Conservation (phyloP, 2,113 vertebrate genomes). For the Peromyscus polionotus region DNA sequence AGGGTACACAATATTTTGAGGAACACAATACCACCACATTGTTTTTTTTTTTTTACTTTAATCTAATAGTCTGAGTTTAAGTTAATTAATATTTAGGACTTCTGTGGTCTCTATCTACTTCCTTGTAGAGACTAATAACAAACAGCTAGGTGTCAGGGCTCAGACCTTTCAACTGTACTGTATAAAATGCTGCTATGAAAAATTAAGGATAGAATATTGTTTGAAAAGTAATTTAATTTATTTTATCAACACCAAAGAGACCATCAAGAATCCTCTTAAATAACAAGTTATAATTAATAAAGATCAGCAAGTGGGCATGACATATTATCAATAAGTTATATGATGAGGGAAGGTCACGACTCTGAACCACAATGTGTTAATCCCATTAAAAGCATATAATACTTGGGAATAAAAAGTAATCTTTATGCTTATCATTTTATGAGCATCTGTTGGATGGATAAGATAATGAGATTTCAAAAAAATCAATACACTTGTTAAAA, state of each 20-base stretch:
- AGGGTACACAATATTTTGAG: too few species aligned
- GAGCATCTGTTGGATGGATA: not conserved
- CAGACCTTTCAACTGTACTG: not conserved
- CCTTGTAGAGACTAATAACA: not conserved
- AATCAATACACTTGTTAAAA: not conserved
- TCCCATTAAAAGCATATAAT: not conserved
- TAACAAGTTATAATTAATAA: not conserved
- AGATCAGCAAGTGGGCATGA: not conserved
- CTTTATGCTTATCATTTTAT: not conserved
- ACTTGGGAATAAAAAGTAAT: not conserved
- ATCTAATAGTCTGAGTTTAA: not conserved
- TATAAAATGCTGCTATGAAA: not conserved
- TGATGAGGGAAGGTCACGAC: rapidly evolving
- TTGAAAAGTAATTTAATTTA: not conserved
- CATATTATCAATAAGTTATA: not conserved
- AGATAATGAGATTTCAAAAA: conserved; percentile 3
- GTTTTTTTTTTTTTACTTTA: not conserved
- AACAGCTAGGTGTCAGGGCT: not conserved
- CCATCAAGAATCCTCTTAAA: not conserved
- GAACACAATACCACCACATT: not conserved
- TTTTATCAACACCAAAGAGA: not conserved
- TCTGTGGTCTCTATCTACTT: not conserved
- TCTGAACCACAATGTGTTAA: not conserved
- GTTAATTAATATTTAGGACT: not conserved
- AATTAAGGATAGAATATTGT: not conserved